Evolutionary conservation across 2,888 invertebrate genomes (phyloP), one percentile per base, ranked within the genome.

Genomic region (Elmis aenea): DNA sequence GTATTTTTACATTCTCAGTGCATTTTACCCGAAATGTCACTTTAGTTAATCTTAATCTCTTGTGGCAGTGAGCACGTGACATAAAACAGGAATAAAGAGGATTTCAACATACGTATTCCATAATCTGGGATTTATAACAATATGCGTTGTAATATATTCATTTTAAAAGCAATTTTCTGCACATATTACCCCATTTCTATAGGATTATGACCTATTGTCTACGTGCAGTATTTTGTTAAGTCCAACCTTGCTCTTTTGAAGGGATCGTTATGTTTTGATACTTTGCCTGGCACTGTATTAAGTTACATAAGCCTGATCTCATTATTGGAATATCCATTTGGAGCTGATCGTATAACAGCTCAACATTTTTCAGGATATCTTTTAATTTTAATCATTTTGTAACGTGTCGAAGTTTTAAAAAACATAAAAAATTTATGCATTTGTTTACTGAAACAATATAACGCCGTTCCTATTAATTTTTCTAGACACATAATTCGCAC

Each of bases 91-190:
- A 49, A 49, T 49, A 50, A 56, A 52, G 54, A 50, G 48, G 53
- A 53, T 51, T 55, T 52, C 44, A 44, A 42, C 44, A 52, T 38
- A 42, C 44, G 43, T 42, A 51, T 55, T 55, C 56, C 8, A 54
- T 60, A 47, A 52, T 61, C 53, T 39, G 60, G 57, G 55, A 58
- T 60, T 55, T 36, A 33, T 48, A 49, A 60, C 59, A 61, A 62
- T 59, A 54, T 51, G 44, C 44, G 52, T 55, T 41, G 46, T 62
- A 62, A 63, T 59, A 56, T 61, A 63, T 64, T 62, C 62, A 58
- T 55, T 62, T 62, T 62, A 61, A 62, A 63, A 59, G 60, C 57
- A 60, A 61, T 63, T 62, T 64, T 61, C 62, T 58, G 54, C 59
- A 59, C 56, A 61, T 60, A 61, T 63, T 61, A 58, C 59, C 60